These are phyloP conservation scores for Liasis olivaceus DNA, from an alignment of 2,797 vertebrate species.

Conservation along the genomic window DNA sequence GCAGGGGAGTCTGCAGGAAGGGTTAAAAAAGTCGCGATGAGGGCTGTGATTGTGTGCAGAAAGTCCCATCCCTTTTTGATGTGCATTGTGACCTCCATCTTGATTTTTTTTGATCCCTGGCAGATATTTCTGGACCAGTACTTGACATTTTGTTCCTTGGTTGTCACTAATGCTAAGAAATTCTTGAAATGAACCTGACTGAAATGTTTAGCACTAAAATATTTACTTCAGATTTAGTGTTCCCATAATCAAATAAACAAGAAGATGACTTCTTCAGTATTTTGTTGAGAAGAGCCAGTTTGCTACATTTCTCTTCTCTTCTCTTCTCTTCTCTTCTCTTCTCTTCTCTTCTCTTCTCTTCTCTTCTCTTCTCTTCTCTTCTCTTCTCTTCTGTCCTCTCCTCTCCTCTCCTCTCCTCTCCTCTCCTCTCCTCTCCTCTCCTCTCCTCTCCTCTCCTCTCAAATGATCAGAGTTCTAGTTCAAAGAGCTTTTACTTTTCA, in stretches of 20 bases:
- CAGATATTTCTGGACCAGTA: background rate
- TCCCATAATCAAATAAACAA: constrained; percentile 3
- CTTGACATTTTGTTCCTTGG: background rate
- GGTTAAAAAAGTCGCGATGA: background rate
- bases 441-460: too few relatives aligned
- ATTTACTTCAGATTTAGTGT: constrained; percentile 10
- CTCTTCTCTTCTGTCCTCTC: too few relatives aligned
- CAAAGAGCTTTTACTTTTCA: background rate
- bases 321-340: background rate
- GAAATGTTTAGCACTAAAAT: background rate
- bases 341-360: too few relatives aligned
- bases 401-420: too few relatives aligned
- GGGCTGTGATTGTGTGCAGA: background rate
- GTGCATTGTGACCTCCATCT: background rate
- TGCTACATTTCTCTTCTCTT: background rate
- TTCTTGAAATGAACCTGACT: background rate
- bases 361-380: too few relatives aligned
- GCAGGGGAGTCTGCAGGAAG: background rate
- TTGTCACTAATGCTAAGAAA: background rate
- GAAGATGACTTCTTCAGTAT: background rate
- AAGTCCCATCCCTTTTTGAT: background rate
- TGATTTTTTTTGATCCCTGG: background rate
- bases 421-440: too few relatives aligned
- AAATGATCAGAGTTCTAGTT: background rate
- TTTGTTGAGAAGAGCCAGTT: background rate